These are phyloP conservation scores for Forbesichthys agassizii DNA, from an alignment of 2,113 vertebrate genomes.

Conservation along the genomic window DNA sequence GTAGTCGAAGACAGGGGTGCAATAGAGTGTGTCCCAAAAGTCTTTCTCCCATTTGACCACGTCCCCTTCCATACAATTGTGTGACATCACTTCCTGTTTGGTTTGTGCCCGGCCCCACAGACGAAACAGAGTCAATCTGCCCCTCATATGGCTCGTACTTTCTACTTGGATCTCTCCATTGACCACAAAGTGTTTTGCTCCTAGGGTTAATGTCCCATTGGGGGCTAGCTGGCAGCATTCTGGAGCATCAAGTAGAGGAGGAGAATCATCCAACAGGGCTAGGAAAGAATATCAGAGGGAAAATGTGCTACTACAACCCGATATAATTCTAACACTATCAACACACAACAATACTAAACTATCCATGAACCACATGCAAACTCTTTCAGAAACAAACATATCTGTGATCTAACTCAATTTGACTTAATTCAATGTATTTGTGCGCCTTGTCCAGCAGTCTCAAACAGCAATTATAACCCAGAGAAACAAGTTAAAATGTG, in stretches of 20 bases:
- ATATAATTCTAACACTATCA: not conserved
- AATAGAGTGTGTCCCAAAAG: constrained; percentile 70
- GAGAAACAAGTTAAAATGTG: not conserved
- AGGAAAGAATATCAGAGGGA: not conserved
- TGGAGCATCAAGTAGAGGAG: rapidly evolving
- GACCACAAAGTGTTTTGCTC: constrained; percentile 61
- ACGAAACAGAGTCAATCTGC: constrained; percentile 81
- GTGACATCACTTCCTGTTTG: constrained; percentile 57
- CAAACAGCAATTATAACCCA: not conserved
- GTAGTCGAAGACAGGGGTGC: constrained; percentile 32
- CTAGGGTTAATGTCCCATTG: constrained; percentile 79
- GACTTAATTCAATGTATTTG: not conserved
- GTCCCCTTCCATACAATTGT: constrained; percentile 75
- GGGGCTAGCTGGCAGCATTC: constrained; percentile 52
- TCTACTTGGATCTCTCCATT: constrained; percentile 9
- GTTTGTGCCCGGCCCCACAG: constrained; percentile 76
- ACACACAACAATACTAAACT: too few species aligned
- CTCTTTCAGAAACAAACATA: not conserved
- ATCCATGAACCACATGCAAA: too few species aligned
- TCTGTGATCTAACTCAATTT: not conserved
- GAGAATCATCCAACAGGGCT: not conserved
- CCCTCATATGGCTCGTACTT: constrained; percentile 38
- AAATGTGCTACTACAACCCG: not conserved
- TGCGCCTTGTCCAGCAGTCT: not conserved
- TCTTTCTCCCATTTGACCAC: constrained; percentile 77